Evolutionary conservation across 2,113 vertebrate genomes (phyloP), one percentile per base, ranked within the genome.

Genomic region (Pleuronectes platessa): DNA sequence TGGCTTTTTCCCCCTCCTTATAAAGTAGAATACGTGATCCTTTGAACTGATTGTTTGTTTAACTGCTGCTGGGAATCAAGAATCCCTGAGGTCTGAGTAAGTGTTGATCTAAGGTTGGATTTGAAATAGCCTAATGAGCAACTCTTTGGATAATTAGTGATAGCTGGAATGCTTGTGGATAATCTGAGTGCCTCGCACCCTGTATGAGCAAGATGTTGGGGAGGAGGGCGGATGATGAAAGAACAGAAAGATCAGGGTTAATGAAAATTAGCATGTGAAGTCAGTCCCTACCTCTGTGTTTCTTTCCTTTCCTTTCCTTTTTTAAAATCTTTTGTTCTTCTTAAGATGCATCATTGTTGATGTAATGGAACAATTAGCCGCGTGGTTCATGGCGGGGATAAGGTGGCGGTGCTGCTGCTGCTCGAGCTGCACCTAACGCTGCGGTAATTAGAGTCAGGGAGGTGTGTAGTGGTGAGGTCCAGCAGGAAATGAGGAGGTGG

Each of bases 391-490:
- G 69, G 85, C 83, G 88, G 85, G 90, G 89, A 85, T 90, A 85
- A 90, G 92, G 88, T 89, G 91, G 93, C 93, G 88, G 77, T 90
- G 71, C 66, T 73, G 63, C 71, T 51, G 67, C 71, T 51, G 67
- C 88, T 74, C 85, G 88, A 88, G 87, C 90, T 89, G 8, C 17
- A 79, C 71, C 71, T 86, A 86, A 66, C 85, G 21, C 79, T 40
- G 76, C 67, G 85, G 90, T 93, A 93, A 94, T 95, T 97, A 97
- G 95, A 95, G 93, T 91, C 93, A 90, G 69, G 89, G 92, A 95
- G 94, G 95, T 94, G 97, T 95, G 94, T 96, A 89, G 92, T 95
- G 94, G 93, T 90, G 94, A 93, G 93, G 95, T 96, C 95, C 96
- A 95, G 94, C 93, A 35, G 96, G 96, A 97, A 95, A 96, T 95